Evolutionary conservation across 2,888 invertebrate genomes (phyloP), one percentile per base, ranked within the genome.

Genomic region (Eurois occulta): DNA sequence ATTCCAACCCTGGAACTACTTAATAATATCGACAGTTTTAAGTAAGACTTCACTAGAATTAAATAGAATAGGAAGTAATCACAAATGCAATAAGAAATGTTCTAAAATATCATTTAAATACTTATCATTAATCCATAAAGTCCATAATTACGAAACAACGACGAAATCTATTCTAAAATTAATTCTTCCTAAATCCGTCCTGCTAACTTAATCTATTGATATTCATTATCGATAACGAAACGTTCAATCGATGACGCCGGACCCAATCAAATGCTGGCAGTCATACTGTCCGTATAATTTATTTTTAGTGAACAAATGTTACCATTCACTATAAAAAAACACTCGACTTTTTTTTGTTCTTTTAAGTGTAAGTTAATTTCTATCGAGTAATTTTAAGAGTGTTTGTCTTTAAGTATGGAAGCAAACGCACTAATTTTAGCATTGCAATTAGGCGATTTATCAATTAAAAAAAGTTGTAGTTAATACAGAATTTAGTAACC

Each of bases 301-400:
- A 93, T 92, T 92, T 92, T 95, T 95, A 96, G 95, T 95, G 95
- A 95, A 95, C 95, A 94, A 95, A 94, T 95, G 96, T 96, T 96
- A 96, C 96, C 96, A 96, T 95, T 95, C 95, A 95, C 95, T 95
- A 94, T 91, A 92, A 94, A 92, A 94, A 94, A 92, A 55, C 95
- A 94, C 93, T 93, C 92, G 91, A 93, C 92, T 91, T 89, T 79
- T 89, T 79, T 91, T 93, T 93, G 93, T 94, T 94, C 92, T 91
- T 91, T 92, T 94, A 93, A 90, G 86, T 91, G 90, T 95, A 95
- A 95, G 94, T 94, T 94, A 89, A 91, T 94, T 93, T 93, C 90
- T 92, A 93, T 89, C 86, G 60, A 88, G 84, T 94, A 92, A 91
- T 91, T 91, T 91, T 93, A 93, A 90, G 91, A 89, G 85, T 90